Conservation (phyloP, 1,140 invertebrate genomes). For the Gryon sp. region DNA sequence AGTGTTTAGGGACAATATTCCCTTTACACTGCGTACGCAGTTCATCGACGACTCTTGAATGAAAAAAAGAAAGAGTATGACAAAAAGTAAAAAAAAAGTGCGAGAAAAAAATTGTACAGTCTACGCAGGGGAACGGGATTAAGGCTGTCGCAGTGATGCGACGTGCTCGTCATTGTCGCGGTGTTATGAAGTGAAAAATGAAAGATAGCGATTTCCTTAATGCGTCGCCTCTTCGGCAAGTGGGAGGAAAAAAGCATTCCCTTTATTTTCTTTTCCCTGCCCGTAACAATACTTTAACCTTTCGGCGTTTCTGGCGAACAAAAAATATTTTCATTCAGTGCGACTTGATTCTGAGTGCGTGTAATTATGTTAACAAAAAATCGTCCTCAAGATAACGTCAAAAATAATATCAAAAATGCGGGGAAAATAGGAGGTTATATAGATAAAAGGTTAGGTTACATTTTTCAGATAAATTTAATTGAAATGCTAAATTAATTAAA, state of each 20-base stretch:
- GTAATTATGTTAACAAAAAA: conserved; percentile 26
- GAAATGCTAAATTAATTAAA: no score
- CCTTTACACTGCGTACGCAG: conserved; percentile 19
- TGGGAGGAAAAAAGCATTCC: conserved; percentile 10
- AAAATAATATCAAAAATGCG: no score
- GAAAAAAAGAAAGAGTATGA: no score
- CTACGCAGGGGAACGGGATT: conserved; percentile 42
- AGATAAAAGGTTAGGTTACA: no score
- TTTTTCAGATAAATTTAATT: no score
- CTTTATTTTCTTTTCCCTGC: conserved; percentile 50
- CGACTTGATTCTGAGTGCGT: no score
- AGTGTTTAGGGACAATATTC: conserved; percentile 55
- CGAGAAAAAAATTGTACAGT: conserved; percentile 24
- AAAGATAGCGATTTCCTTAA: conserved; percentile 72
- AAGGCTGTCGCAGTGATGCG: conserved; percentile 55
- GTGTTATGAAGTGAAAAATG: conserved; percentile 74
- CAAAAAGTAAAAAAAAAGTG: conserved; percentile 19
- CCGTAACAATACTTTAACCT: conserved; percentile 38
- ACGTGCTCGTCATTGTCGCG: conserved; percentile 68
- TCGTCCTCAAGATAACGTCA: no score
- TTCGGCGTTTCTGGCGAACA: conserved; percentile 11
- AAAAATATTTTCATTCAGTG: conserved; percentile 27
- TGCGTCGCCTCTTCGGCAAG: conserved; percentile 50
- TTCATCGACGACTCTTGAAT: conserved; percentile 45
- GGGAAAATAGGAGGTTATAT: no score